Percentiles rank a stretch among this genome's conserved stretches.
Evolutionary conservation across 2,113 vertebrate genomes (phyloP).

Genomic region (Emydocephalus ijimae): DNA sequence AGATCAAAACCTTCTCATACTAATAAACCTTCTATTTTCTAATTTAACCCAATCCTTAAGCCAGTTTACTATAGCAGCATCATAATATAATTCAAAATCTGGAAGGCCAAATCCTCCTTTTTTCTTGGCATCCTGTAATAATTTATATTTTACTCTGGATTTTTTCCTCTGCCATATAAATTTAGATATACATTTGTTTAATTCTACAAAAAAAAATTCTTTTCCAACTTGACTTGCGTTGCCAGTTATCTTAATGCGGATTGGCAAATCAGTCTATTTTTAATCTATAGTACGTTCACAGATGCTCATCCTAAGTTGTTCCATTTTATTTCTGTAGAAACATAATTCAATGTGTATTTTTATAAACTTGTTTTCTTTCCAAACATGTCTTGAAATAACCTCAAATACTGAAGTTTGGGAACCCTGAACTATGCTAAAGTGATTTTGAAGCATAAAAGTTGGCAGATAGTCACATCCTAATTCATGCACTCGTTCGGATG

Average conservation of each 20-base stretch:
- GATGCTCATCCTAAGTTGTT: background rate
- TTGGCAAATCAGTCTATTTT: background rate
- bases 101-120: too few relatives aligned
- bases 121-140: too few relatives aligned
- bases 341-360: background rate
- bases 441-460: background rate
- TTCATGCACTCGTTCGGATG: background rate
- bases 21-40: too few relatives aligned
- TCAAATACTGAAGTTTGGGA: background rate
- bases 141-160: too few relatives aligned
- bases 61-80: too few relatives aligned
- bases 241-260: background rate
- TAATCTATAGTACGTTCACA: background rate
- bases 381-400: background rate
- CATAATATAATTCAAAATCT: too few relatives aligned
- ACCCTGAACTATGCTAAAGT: background rate
- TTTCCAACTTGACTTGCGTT: too few relatives aligned
- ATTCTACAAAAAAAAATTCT: too few relatives aligned
- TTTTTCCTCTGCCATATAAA: too few relatives aligned
- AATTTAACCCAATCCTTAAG: too few relatives aligned
- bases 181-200: too few relatives aligned
- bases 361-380: background rate
- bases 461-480: background rate
- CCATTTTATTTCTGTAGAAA: background rate
- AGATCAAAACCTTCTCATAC: too few relatives aligned